These are phyloP conservation scores for Phthorimaea operculella DNA, from an alignment of 1,140 invertebrate species.

Conservation along the genomic window DNA sequence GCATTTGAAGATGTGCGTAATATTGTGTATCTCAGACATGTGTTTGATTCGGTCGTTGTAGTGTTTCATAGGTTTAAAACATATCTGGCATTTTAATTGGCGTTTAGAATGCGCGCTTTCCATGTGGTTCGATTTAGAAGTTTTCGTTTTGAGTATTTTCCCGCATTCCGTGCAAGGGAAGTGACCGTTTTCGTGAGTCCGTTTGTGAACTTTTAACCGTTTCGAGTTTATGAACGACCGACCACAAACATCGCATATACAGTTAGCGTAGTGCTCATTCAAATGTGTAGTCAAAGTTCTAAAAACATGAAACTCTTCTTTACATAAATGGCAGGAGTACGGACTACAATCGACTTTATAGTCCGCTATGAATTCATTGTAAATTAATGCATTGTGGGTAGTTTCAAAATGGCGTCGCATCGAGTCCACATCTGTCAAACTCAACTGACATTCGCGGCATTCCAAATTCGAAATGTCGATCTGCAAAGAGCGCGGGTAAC, in stretches of 20 bases:
- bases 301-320: slow-evolving; percentile 49
- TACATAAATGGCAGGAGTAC: slow-evolving; percentile 46
- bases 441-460: slow-evolving; percentile 41
- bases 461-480: slow-evolving; percentile 54
- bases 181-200: slow-evolving; percentile 40
- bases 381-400: slow-evolving; percentile 40
- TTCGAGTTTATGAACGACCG: slow-evolving; percentile 52
- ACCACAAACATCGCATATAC: slow-evolving; percentile 55
- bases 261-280: slow-evolving; percentile 56
- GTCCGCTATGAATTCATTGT: slow-evolving; percentile 53
- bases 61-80: slow-evolving; percentile 55
- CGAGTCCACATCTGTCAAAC: slow-evolving; percentile 37
- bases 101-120: slow-evolving; percentile 51
- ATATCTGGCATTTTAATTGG: slow-evolving; percentile 50
- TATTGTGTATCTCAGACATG: slow-evolving; percentile 51
- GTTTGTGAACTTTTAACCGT: slow-evolving; percentile 50
- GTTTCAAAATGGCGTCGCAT: slow-evolving; percentile 42
- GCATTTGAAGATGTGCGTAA: slow-evolving; percentile 53
- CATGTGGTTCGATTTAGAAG: slow-evolving; percentile 47
- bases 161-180: slow-evolving; percentile 46
- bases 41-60: slow-evolving; percentile 56
- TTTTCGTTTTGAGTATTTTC: slow-evolving; percentile 50
- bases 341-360: slow-evolving; percentile 48
- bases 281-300: slow-evolving; percentile 49
- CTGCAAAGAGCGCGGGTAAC: slow-evolving; percentile 51